Evolutionary conservation across 2,888 invertebrate species (phyloP), one percentile per base, ranked within the genome.

Genomic region (Tetrapedia diversipes): DNA sequence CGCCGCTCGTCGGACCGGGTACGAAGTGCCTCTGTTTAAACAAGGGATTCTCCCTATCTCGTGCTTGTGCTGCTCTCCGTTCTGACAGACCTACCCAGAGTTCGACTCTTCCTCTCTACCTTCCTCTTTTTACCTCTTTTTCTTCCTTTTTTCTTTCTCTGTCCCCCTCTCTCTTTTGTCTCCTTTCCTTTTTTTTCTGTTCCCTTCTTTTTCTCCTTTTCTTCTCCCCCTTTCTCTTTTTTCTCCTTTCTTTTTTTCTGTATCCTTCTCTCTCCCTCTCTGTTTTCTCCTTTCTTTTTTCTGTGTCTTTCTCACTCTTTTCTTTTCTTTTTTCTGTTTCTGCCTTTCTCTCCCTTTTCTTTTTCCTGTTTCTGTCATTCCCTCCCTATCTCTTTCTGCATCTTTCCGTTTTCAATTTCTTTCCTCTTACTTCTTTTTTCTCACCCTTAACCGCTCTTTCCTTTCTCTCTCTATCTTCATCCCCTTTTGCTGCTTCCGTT

Each of bases 11-110:
- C 77, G 80, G 77, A 70, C 79, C 57, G 61, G 78, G 82, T 82
- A 84, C 87, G 80, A 87, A 86, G 80, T 87, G 80, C 63, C 81
- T 81, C 73, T 81, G 86, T 86, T 86, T 86, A 86, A 86, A 81
- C 85, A 83, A 86, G 83, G 81, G 81, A 86, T 83, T 82, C 71
- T 65, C 72, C 77, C 68, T 72, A 74, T 72, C 74, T 72, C 71
- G 56, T 49, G 24, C 68, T 67, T 22, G 19, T 19, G 29, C 43
- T 43, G n/a, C 22, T 19, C 29, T 11, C 39, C 56, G 16, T 56
- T 45, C 76, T 76, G 66, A 59, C 63, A 76, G 73, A 77, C 71
- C 54, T 71, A 69, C 65, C 54, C 61, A 80, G 77, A 80, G 65
- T 75, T 83, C 47, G 70, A 64, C 60, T 60, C 67, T 24, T 56